Evolutionary conservation across 2,888 invertebrate genomes (phyloP).

Genomic region (Mythimna vitellina): DNA sequence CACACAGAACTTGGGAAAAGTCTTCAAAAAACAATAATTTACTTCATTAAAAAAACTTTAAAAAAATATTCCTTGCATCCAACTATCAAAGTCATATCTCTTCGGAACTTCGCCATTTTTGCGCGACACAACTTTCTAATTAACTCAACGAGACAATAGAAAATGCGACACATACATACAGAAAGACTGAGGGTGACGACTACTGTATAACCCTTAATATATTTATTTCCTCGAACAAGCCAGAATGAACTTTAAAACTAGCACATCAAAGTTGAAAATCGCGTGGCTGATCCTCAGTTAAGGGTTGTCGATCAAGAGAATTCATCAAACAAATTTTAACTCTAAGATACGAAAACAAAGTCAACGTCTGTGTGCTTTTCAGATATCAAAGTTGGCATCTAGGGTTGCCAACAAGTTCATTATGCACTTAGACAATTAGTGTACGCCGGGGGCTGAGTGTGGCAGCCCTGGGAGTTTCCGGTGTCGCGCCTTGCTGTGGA

Average conservation of each 20-base stretch:
- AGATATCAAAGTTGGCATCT: constrained; percentile 69
- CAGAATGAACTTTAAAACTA: constrained; percentile 57
- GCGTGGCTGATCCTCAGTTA: background rate
- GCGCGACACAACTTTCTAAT: constrained; percentile 81
- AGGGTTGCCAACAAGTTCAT: constrained; percentile 88
- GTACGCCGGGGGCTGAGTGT: constrained; percentile 81
- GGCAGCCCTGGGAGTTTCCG: constrained; percentile 84
- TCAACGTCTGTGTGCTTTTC: constrained; percentile 54
- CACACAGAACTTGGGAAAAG: constrained; percentile 1
- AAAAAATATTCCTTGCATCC: constrained; percentile 18
- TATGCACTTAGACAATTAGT: constrained; percentile 90
- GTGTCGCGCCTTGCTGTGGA: constrained; percentile 75
- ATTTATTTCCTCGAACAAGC: constrained; percentile 37
- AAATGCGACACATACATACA: constrained; percentile 75
- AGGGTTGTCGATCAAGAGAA: constrained; percentile 57
- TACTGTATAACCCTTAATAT: constrained; percentile 73
- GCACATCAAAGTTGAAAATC: constrained; percentile 17
- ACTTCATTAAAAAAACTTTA: constrained; percentile 49
- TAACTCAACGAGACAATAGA: constrained; percentile 80
- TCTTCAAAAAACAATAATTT: background rate
- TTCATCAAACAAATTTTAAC: constrained; percentile 68
- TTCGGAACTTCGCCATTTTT: constrained; percentile 68
- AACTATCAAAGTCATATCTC: constrained; percentile 56
- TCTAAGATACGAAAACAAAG: constrained; percentile 63
- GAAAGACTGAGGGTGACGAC: constrained; percentile 80